These are phyloP conservation scores for Phalacrocorax carbo DNA, from an alignment of 2,113 vertebrate genomes.

Conservation along the genomic window DNA sequence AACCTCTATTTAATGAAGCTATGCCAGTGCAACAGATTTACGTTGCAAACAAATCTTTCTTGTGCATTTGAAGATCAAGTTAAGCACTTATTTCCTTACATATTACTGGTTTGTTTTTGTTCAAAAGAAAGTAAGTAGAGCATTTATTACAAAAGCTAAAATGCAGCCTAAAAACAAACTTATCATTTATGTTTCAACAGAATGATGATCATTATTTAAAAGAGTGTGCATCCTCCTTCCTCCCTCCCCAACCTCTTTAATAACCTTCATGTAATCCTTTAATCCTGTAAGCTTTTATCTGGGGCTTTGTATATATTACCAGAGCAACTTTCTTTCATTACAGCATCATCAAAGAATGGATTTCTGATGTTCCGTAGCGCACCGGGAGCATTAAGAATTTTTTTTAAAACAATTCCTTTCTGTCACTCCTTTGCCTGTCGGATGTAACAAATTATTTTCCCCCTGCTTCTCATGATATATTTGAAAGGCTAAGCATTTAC, in stretches of 20 bases:
- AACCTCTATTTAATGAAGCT: background rate
- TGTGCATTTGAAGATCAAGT: background rate
- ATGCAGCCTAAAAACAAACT: background rate
- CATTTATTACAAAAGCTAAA: background rate
- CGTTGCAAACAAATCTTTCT: conserved; percentile 27
- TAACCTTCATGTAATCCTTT: conserved; percentile 63
- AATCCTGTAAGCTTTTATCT: conserved; percentile 67
- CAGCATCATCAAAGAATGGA: conserved; percentile 53
- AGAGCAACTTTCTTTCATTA: conserved; percentile 65
- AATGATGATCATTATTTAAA: conserved; percentile 18
- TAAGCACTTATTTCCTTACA: background rate
- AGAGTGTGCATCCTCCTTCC: background rate
- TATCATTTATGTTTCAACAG: background rate
- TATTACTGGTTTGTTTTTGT: background rate
- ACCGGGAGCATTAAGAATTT: background rate
- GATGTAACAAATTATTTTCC: background rate
- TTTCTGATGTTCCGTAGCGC: conserved; percentile 35
- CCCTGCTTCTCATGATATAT: background rate
- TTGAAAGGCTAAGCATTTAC: background rate
- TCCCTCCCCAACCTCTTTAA: conserved; percentile 35
- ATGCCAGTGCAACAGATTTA: conserved; percentile 3
- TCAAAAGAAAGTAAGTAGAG: background rate
- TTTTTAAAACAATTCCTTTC: background rate
- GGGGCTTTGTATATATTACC: conserved; percentile 57
- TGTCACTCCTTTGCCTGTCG: background rate